These are phyloP conservation scores for Paedocypris sp. DNA, from an alignment of 2,113 vertebrate genomes.

Conservation along the genomic window DNA sequence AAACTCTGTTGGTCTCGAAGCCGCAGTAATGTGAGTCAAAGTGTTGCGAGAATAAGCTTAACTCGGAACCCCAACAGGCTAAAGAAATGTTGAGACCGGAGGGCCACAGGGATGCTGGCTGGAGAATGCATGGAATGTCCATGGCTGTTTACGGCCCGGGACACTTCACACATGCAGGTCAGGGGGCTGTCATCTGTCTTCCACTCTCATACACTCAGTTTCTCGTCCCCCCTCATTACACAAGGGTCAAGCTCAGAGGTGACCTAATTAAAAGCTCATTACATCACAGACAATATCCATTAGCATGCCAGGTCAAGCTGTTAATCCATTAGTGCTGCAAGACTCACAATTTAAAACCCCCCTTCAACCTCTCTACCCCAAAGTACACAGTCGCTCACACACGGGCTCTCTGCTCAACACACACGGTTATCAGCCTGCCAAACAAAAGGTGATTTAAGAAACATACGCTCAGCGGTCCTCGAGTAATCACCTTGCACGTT, in stretches of 20 bases:
- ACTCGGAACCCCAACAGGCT: slow-evolving; percentile 18
- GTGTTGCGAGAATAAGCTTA: slow-evolving; percentile 52
- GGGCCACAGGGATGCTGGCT: slow-evolving; percentile 58
- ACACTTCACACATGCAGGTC: slow-evolving; percentile 72
- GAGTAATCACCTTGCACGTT: not conserved
- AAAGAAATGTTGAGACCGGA: slow-evolving; percentile 38
- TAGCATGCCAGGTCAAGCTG: slow-evolving; percentile 66
- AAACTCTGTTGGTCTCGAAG: slow-evolving; percentile 5
- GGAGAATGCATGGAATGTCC: slow-evolving; percentile 69
- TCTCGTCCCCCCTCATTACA: slow-evolving; percentile 62
- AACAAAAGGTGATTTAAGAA: slow-evolving; percentile 3
- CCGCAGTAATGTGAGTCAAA: slow-evolving; percentile 54
- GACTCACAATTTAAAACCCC: slow-evolving; percentile 60
- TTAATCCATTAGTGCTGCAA: slow-evolving; percentile 68
- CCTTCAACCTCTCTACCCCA: slow-evolving; percentile 35
- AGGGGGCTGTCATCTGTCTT: slow-evolving; percentile 65
- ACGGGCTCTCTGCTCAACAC: slow-evolving; percentile 18
- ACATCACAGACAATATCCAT: slow-evolving; percentile 73
- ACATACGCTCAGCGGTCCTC: not conserved
- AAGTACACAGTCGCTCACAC: slow-evolving; percentile 30
- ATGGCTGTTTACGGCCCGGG: slow-evolving; percentile 63
- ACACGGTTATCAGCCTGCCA: not conserved
- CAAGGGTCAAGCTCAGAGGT: slow-evolving; percentile 69
- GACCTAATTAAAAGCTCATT: slow-evolving; percentile 77
- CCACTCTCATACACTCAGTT: slow-evolving; percentile 32